Evolutionary conservation across 2,797 vertebrate genomes (phyloP), one percentile per base, ranked within the genome.

Genomic region (Coccyzus lansbergi): DNA sequence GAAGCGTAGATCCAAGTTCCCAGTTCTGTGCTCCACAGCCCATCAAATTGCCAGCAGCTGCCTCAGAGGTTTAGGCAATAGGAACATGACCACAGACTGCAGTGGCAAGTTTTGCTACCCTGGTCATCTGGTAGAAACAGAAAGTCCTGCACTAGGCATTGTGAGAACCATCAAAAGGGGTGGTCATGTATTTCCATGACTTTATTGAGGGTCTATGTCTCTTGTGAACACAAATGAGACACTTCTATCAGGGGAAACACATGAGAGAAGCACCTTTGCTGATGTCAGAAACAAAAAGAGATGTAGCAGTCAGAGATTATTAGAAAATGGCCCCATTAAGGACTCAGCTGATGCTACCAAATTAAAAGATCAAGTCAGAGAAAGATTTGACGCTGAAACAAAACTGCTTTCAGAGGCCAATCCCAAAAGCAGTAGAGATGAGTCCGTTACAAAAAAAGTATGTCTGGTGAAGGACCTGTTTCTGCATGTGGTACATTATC

Each of bases 361-460:
- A 92, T 90, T 76, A 82, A 56, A 84, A 91, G 26, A 44, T 90
- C 70, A 70, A 76, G 33, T 67, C 72, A 63, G 38, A 86, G 70
- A 87, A 88, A 42, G 40, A 44, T 48, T 46, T 22, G 44, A 80
- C 58, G 63, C 52, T 76, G 77, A 82, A 86, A 82, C 31, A 75
- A 88, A 91, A 63, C 67, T 81, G 55, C 44, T 83, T 81, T 60
- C 31, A 91, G 72, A 87, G 31, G 36, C 77, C 85, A 70, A 60
- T 76, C 59, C 52, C 60, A 90, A 81, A 93, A 69, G 44, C 53
- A 70, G 69, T 1, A 87, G n/a, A 85, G 53, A 78, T 33, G 60
- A 89, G 59, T 6, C 44, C 84, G 79, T 91, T 88, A 93, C 85
- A 82, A 93, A 89, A 95, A 65, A 58, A 65, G n/a, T 9, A 59